phyloP scores from a whole-genome alignment of 2,113 vertebrate species.

The Hippotragus niger region DNA sequence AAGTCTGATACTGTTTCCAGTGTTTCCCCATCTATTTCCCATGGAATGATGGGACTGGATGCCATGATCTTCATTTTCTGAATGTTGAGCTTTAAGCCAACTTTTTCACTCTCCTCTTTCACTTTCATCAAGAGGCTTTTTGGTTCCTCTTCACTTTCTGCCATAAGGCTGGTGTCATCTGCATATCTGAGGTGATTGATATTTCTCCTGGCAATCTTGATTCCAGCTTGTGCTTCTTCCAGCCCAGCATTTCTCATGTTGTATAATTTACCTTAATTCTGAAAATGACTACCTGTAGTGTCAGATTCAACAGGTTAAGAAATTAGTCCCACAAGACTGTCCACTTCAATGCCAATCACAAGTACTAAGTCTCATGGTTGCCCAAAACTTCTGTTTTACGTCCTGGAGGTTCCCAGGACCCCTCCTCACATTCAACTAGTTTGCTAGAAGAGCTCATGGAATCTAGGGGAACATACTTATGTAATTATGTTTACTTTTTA shows the following conservation, averaged over 20 bases:
- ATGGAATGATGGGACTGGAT: too few relatives aligned
- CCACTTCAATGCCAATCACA: neutral
- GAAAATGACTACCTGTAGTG: neutral
- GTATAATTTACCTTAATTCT: neutral
- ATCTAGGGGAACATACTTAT: neutral
- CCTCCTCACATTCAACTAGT: neutral
- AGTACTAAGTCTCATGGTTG: neutral
- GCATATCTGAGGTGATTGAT: too few relatives aligned
- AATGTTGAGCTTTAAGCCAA: too few relatives aligned
- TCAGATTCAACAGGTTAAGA: neutral
- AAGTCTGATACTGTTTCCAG: too few relatives aligned
- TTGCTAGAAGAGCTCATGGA: neutral
- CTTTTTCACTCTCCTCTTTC: too few relatives aligned
- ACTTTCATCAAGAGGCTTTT: too few relatives aligned
- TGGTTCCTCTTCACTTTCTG: too few relatives aligned
- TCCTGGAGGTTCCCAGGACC: neutral
- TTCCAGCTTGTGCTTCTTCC: too few relatives aligned
- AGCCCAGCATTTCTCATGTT: neutral
- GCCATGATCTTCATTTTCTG: too few relatives aligned
- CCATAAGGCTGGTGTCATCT: too few relatives aligned
- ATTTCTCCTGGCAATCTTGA: too few relatives aligned
- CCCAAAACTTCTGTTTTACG: neutral
- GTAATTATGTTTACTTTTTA: neutral
- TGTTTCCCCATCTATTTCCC: too few relatives aligned
- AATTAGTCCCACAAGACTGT: neutral